Evolutionary conservation across 1,140 invertebrate species (phyloP).

Genomic region (Bombus waltoni): DNA sequence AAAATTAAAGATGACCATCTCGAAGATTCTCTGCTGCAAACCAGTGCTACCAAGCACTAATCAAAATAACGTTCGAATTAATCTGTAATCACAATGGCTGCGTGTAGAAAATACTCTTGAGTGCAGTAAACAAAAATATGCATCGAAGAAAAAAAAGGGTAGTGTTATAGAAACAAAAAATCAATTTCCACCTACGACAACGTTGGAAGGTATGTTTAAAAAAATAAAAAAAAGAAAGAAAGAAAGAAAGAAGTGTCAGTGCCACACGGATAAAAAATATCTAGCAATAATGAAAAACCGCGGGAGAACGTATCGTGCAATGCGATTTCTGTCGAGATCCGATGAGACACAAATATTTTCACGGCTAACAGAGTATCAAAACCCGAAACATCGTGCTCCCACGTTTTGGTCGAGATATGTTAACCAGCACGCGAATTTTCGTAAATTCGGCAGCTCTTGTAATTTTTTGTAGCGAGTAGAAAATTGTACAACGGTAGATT

Average conservation of each 20-base stretch:
- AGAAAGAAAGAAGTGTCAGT: background rate
- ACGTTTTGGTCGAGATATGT: background rate
- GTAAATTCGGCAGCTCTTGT: background rate
- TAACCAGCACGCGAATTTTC: background rate
- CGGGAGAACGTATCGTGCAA: background rate
- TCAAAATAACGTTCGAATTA: conserved; percentile 17
- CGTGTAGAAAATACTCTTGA: background rate
- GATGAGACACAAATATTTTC: background rate
- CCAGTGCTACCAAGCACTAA: background rate
- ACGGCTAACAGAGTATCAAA: background rate
- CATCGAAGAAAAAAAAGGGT: background rate
- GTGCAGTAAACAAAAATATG: background rate
- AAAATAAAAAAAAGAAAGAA: background rate
- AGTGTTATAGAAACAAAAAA: background rate
- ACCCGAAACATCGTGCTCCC: background rate
- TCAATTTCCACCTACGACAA: background rate
- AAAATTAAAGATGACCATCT: background rate
- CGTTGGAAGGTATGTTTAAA: background rate
- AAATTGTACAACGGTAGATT: background rate
- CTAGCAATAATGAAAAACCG: background rate
- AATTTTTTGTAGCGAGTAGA: background rate
- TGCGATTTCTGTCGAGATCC: background rate
- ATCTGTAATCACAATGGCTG: conserved; percentile 2
- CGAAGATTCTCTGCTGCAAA: background rate
- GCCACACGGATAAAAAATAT: background rate